phyloP scores from a whole-genome alignment of 1,140 invertebrate species.

The Trinorchestia longiramus region DNA sequence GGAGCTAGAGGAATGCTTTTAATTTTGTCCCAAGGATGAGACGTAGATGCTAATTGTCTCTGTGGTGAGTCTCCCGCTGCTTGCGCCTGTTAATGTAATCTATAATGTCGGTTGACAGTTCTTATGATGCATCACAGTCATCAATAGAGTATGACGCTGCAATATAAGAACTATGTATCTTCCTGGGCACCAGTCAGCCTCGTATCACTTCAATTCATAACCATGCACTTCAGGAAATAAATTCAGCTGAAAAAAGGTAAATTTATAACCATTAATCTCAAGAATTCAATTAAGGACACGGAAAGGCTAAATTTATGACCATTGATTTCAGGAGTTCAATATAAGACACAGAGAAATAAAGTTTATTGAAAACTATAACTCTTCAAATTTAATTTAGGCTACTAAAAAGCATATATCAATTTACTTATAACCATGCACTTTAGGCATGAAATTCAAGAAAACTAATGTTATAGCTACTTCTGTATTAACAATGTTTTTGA shows the following conservation, averaged over 20 bases:
- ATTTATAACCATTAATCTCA: too few relatives aligned
- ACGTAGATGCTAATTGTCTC: background rate
- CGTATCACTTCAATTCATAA: background rate
- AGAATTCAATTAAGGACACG: too few relatives aligned
- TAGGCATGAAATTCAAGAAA: too few relatives aligned
- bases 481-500: too few relatives aligned
- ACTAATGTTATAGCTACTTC: too few relatives aligned
- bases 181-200: background rate
- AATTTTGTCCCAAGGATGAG: background rate
- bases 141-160: background rate
- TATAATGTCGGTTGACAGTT: conserved; percentile 22
- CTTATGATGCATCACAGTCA: conserved; percentile 17
- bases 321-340: too few relatives aligned
- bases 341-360: too few relatives aligned
- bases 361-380: too few relatives aligned
- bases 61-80: background rate
- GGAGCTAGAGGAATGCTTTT: background rate
- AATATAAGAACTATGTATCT: conserved; percentile 6
- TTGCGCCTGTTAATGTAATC: background rate
- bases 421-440: too few relatives aligned
- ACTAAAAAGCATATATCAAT: too few relatives aligned
- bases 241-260: too few relatives aligned
- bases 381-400: background rate
- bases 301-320: background rate
- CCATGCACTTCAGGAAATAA: background rate